Evolutionary conservation across 2,113 vertebrate species (phyloP), one percentile per base, ranked within the genome.

Genomic region (Alethe castanea): DNA sequence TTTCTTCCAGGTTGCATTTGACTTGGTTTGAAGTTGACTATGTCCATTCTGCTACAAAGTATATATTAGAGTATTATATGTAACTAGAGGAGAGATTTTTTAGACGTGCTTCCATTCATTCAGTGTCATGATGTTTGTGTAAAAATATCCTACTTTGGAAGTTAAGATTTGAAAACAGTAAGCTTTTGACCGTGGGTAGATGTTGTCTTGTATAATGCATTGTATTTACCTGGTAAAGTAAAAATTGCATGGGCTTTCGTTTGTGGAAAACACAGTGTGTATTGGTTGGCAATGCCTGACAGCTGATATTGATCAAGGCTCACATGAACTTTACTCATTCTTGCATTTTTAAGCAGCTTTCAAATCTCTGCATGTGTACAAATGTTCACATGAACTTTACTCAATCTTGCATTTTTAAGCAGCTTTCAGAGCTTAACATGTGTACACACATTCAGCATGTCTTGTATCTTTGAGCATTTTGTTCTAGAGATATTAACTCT

Each of bases 261-360:
- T 97, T 96, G 61, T 95, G 86, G 95, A 95, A 96, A 96, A 95
- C 94, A 62, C 65, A 85, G 69, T 86, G 56, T 93, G 48, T 94
- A 76, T 96, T 96, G 79, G 86, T 54, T 92, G 89, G 25, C 14
- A 45, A 40, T 95, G 62, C 48, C 60, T 95, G 96, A 94, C 96
- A 97, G 94, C 93, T 97, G 97, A 97, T 90, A 92, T 97, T 97
- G 96, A 97, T 97, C 96, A 97, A 93, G 87, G 61, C 88, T 96
- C 97, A 91, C 81, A 47, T 84, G 88, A 95, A 83, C 85, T 97
- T 97, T 95, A 95, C 81, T 97, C 88, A 87, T 96, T 97, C 96
- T 96, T 96, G 95, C 65, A 84, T 97, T 97, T 98, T 96, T 73
- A 95, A 94, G 79, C 90, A 90, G 91, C 90, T 95, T 97, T 94